Conservation (phyloP, 1,140 invertebrate genomes). For the Colletes latitarsis region DNA sequence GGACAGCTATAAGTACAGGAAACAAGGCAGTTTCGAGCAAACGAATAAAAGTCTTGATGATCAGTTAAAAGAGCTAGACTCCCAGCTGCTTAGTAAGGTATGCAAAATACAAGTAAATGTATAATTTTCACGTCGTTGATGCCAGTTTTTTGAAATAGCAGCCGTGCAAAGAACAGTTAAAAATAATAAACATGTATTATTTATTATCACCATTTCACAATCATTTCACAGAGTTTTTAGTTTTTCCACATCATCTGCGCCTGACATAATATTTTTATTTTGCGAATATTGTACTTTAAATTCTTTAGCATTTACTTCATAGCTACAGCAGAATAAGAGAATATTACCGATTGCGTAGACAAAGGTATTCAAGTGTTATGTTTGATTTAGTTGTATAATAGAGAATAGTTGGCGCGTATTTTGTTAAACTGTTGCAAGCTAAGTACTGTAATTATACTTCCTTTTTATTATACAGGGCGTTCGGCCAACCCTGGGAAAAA, state of each 20-base stretch:
- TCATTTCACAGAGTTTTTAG: not conserved
- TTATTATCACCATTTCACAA: not conserved
- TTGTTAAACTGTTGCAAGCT: not conserved
- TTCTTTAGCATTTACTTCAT: slow-evolving; percentile 63
- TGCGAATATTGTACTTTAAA: slow-evolving; percentile 47
- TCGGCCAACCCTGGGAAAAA: too few species aligned
- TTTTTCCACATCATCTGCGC: slow-evolving; percentile 13
- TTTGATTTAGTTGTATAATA: slow-evolving; percentile 7
- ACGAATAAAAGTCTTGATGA: slow-evolving; percentile 90
- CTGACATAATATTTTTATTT: slow-evolving; percentile 35
- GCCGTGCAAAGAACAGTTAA: not conserved
- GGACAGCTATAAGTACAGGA: slow-evolving; percentile 83
- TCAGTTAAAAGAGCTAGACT: slow-evolving; percentile 91
- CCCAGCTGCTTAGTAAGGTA: slow-evolving; percentile 88
- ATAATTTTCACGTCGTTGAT: slow-evolving; percentile 7
- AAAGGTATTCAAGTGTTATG: slow-evolving; percentile 76
- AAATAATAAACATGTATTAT: slow-evolving; percentile 7
- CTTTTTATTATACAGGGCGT: too few species aligned
- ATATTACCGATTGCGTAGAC: slow-evolving; percentile 71
- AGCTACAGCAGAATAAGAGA: slow-evolving; percentile 71
- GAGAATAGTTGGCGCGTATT: slow-evolving; percentile 32
- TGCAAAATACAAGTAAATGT: slow-evolving; percentile 70
- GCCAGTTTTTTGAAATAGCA: not conserved
- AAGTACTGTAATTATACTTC: not conserved
- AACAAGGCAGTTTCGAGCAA: slow-evolving; percentile 86